These are phyloP conservation scores for Chitala chitala DNA, from an alignment of 2,113 vertebrate genomes.

Conservation along the genomic window DNA sequence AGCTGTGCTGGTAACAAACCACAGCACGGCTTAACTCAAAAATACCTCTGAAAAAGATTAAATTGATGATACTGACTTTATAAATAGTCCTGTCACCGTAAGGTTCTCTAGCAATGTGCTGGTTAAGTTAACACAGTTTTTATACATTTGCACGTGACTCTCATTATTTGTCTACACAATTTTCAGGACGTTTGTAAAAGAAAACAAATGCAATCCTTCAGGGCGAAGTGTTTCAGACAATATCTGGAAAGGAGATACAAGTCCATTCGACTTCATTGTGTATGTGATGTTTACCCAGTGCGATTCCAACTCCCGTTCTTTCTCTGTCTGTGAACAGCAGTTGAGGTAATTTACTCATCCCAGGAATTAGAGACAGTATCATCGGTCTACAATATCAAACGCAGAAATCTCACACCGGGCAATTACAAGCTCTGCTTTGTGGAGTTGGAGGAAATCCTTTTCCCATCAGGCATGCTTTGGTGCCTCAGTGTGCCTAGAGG, in stretches of 20 bases:
- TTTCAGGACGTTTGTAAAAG: neutral
- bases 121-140: neutral
- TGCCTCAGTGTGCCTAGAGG: slow-evolving; percentile 30
- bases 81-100: too few species aligned
- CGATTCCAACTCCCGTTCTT: neutral
- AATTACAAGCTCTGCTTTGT: slow-evolving; percentile 45
- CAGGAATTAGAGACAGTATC: slow-evolving; percentile 46
- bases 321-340: slow-evolving; percentile 36
- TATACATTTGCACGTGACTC: neutral
- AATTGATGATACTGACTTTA: too few species aligned
- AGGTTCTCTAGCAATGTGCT: neutral
- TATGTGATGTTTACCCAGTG: neutral
- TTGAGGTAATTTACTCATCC: slow-evolving; percentile 54
- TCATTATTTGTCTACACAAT: neutral
- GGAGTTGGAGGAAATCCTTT: slow-evolving; percentile 34
- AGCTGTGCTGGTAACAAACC: too few species aligned
- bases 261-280: neutral
- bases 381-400: slow-evolving; percentile 58
- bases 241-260: neutral
- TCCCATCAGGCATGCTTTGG: slow-evolving; percentile 33
- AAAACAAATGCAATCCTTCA: neutral
- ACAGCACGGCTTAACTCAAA: too few species aligned
- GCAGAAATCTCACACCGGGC: slow-evolving; percentile 54
- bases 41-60: too few species aligned
- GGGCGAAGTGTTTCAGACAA: neutral